phyloP scores from a whole-genome alignment of 1,140 invertebrate species.

The Eriocheir sinensis region DNA sequence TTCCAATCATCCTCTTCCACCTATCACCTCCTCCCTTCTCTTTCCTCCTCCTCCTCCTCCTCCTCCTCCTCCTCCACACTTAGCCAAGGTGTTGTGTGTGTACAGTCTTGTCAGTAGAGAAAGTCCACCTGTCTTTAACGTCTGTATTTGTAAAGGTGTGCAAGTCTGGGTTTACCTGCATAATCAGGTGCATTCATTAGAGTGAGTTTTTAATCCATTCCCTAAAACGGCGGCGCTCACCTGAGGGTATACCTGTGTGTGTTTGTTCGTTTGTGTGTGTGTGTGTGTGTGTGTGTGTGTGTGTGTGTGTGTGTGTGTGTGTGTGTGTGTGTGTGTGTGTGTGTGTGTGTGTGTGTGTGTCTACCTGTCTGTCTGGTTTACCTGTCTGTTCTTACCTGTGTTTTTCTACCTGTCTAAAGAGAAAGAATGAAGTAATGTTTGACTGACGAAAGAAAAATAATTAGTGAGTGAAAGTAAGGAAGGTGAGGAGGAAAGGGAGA shows the following conservation, averaged over 20 bases:
- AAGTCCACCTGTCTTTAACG: too few relatives aligned
- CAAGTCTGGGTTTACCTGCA: too few relatives aligned
- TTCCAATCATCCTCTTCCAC: not conserved
- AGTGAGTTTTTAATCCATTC: too few relatives aligned
- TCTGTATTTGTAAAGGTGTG: too few relatives aligned
- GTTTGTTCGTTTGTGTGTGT: too few relatives aligned
- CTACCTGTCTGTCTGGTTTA: not conserved
- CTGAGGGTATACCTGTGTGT: not conserved
- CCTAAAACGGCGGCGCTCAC: not conserved
- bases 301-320: conserved; percentile 38
- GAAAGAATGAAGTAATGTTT: too few relatives aligned
- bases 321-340: conserved; percentile 34
- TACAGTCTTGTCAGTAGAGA: too few relatives aligned
- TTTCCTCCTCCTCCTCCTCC: not conserved
- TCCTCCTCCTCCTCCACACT: not conserved
- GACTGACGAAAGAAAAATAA: too few relatives aligned
- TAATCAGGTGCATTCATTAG: too few relatives aligned
- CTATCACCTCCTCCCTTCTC: not conserved
- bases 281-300: conserved; percentile 41
- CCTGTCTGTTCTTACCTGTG: not conserved
- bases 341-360: conserved; percentile 51
- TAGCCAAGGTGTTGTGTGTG: too few relatives aligned
- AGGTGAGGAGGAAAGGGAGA: too few relatives aligned
- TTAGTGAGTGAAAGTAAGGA: not conserved
- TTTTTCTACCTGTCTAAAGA: too few relatives aligned